phyloP scores from a whole-genome alignment of 2,797 vertebrate species.

The Dipus sagitta region DNA sequence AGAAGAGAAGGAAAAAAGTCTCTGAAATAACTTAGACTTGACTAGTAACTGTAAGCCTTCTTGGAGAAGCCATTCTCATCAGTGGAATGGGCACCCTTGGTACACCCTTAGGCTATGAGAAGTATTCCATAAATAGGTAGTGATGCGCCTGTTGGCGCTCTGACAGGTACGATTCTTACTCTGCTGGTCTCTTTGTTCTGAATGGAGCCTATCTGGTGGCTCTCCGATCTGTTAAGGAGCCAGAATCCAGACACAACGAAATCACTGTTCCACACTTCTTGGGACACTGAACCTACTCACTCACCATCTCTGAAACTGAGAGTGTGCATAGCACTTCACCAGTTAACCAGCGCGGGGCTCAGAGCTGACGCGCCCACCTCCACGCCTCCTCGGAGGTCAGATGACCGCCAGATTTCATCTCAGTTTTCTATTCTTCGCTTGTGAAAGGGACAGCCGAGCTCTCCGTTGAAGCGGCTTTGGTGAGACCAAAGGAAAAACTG shows the following conservation, averaged over 20 bases:
- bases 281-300: not conserved
- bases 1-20: not conserved
- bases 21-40: not conserved
- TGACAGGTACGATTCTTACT: not conserved
- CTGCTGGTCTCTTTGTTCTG: not conserved
- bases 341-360: constrained; percentile 70
- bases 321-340: constrained; percentile 27
- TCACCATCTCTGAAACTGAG: constrained; percentile 54
- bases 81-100: not conserved
- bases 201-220: not conserved
- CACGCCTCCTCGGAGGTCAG: constrained; percentile 85
- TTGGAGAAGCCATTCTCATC: not conserved
- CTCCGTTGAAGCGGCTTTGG: constrained; percentile 90
- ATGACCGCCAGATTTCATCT: constrained; percentile 90
- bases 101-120: not conserved
- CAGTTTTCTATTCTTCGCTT: constrained; percentile 88
- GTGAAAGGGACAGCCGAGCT: constrained; percentile 89
- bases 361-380: constrained; percentile 82
- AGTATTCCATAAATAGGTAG: not conserved
- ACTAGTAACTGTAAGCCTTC: not conserved
- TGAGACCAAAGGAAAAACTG: constrained; percentile 87
- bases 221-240: not conserved
- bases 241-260: not conserved
- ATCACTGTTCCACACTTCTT: rapidly evolving
- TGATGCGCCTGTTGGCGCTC: not conserved